These are phyloP conservation scores for Hyperopisus bebe DNA, from an alignment of 2,113 vertebrate species.

Conservation along the genomic window DNA sequence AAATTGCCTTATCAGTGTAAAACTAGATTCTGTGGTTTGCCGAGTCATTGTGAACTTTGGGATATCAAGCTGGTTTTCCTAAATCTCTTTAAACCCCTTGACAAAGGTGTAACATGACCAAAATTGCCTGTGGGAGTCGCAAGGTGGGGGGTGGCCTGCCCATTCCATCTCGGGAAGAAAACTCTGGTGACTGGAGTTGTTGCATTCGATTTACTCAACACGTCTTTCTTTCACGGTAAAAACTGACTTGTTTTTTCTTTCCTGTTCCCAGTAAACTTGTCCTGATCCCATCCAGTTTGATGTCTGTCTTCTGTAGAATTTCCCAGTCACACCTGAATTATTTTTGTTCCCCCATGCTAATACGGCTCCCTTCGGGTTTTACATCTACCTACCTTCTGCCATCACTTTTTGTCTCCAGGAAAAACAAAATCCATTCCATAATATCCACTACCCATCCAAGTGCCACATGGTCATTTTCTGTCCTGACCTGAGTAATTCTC, in stretches of 20 bases:
- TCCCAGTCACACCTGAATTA: neutral
- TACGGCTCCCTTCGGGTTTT: neutral
- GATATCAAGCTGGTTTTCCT: slow-evolving; percentile 17
- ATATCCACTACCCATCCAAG: neutral
- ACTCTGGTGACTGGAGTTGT: neutral
- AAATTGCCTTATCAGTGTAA: slow-evolving; percentile 24
- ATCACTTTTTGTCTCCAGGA: neutral
- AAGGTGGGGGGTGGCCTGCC: neutral
- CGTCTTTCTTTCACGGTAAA: neutral
- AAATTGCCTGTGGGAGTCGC: neutral
- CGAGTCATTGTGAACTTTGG: slow-evolving; percentile 8
- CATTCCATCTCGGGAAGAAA: neutral
- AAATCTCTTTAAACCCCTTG: neutral
- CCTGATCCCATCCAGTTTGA: neutral
- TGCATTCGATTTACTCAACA: neutral
- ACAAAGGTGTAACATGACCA: neutral
- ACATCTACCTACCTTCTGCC: neutral
- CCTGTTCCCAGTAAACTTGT: neutral
- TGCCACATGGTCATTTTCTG: neutral
- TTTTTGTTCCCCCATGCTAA: neutral
- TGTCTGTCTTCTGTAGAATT: neutral
- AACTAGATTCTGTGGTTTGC: slow-evolving; percentile 11
- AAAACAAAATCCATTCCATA: neutral
- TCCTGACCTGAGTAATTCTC: neutral
- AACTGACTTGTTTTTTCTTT: neutral